A percentile compares a stretch with the other conserved stretches of the same genome.
phyloP scores from a whole-genome alignment of 2,113 vertebrate genomes.

The Bufo bufo region DNA sequence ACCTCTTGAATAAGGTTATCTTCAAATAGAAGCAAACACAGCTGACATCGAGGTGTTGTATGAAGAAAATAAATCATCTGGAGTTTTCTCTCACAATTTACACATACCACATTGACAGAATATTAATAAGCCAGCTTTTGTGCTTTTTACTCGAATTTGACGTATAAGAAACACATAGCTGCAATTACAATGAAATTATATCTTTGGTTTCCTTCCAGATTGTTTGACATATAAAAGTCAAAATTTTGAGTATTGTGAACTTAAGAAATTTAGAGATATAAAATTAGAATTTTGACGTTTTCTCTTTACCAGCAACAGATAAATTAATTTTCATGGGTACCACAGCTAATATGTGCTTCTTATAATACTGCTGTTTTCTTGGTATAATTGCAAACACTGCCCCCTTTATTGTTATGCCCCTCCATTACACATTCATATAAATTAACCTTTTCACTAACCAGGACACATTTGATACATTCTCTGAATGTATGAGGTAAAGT shows the following conservation, averaged over 20 bases:
- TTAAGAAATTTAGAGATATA: no score
- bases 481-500: no score
- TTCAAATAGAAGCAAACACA: conserved; percentile 16
- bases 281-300: no score
- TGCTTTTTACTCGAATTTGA: background rate
- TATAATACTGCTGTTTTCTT: no score
- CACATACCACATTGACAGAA: background rate
- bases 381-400: no score
- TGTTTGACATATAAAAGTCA: background rate
- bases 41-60: conserved; percentile 37
- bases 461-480: no score
- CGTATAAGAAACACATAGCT: conserved; percentile 1
- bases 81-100: conserved; percentile 31
- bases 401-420: no score
- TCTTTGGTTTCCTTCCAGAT: background rate
- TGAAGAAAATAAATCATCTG: conserved; percentile 42
- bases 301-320: no score
- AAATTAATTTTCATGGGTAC: no score
- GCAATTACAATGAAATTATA: background rate
- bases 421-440: no score
- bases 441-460: no score
- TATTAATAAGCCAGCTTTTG: conserved; percentile 28
- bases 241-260: background rate
- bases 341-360: no score
- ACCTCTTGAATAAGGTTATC: conserved; percentile 13